These are phyloP conservation scores for Lepilemur septentrionalis DNA, from an alignment of 2,797 vertebrate genomes.

Conservation along the genomic window DNA sequence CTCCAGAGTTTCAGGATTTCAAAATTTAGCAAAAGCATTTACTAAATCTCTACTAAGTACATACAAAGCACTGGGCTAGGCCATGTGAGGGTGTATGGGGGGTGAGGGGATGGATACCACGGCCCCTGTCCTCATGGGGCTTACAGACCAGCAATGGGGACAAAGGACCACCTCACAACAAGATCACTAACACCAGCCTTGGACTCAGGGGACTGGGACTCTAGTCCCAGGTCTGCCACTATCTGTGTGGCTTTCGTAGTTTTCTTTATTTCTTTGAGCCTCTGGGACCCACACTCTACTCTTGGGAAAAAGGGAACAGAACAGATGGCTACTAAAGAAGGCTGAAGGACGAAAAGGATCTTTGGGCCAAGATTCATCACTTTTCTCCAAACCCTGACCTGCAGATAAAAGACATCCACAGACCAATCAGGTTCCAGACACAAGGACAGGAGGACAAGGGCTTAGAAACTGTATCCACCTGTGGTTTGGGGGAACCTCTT, in stretches of 20 bases:
- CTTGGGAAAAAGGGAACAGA: neutral
- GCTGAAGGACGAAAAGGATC: neutral
- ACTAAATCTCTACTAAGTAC: neutral
- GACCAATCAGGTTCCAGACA: neutral
- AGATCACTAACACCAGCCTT: neutral
- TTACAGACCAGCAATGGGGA: neutral
- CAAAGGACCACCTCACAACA: neutral
- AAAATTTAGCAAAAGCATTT: neutral
- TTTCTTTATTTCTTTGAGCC: neutral
- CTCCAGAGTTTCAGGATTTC: neutral
- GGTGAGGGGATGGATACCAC: neutral
- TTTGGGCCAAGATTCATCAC: neutral
- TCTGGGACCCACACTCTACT: neutral
- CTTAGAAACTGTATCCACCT: neutral
- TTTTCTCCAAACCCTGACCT: neutral
- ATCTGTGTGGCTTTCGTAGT: neutral
- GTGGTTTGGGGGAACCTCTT: neutral
- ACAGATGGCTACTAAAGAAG: neutral
- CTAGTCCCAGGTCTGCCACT: neutral
- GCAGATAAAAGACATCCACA: neutral
- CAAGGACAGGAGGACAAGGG: neutral
- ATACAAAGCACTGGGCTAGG: neutral
- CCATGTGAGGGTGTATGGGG: neutral
- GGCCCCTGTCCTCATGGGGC: neutral
- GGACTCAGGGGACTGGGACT: neutral